Percentiles rank a stretch among this genome's conserved stretches.
Evolutionary conservation across 2,888 invertebrate genomes (phyloP).

Genomic region (Lasioglossum zephyrum): DNA sequence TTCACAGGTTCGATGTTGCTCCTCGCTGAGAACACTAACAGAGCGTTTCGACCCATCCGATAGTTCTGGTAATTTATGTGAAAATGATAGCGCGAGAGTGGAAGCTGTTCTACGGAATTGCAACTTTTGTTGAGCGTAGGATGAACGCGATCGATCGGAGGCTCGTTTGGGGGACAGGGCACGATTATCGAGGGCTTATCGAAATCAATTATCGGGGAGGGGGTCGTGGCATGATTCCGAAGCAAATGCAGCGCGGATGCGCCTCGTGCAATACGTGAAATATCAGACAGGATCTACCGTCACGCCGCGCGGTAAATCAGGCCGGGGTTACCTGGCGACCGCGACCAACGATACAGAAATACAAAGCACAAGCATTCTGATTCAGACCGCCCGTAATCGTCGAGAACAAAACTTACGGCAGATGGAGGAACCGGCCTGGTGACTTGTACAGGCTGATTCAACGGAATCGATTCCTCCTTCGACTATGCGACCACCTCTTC

Average conservation of each 20-base stretch:
- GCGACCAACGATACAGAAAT: constrained; percentile 72
- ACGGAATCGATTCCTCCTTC: constrained; percentile 15
- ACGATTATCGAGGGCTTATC: constrained; percentile 52
- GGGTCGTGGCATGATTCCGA: constrained; percentile 55
- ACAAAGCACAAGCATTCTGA: constrained; percentile 69
- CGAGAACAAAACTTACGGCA: constrained; percentile 57
- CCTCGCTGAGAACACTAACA: too few species aligned
- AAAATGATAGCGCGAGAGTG: neutral
- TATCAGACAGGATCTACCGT: constrained; percentile 74
- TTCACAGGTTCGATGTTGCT: too few species aligned
- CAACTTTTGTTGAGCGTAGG: neutral
- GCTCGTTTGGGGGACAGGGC: neutral
- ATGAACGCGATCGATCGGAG: neutral
- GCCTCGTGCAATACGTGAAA: constrained; percentile 73
- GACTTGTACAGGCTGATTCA: constrained; percentile 36
- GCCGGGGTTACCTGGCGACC: constrained; percentile 67
- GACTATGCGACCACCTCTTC: neutral
- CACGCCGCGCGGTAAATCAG: constrained; percentile 75
- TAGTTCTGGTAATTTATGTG: neutral
- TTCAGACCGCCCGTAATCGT: constrained; percentile 70
- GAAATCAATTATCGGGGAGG: constrained; percentile 60
- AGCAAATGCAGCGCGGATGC: constrained; percentile 69
- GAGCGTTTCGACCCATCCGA: too few species aligned
- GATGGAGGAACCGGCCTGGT: constrained; percentile 37
- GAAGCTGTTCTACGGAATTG: neutral